Conservation (phyloP, 2,797 vertebrate genomes). For the Karalla daura region DNA sequence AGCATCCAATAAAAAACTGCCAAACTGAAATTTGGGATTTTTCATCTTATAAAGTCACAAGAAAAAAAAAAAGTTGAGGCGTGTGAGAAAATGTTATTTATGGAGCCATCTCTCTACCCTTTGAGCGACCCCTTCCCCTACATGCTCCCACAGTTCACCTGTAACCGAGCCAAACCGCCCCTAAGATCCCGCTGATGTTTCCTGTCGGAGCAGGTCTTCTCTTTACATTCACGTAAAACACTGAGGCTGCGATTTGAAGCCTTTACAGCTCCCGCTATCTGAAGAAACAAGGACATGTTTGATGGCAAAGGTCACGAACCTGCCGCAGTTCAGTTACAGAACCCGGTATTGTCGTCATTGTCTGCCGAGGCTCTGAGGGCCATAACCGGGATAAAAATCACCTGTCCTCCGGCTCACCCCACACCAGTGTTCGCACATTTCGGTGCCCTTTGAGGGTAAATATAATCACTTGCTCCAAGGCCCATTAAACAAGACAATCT, state of each 20-base stretch:
- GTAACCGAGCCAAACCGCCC: slow-evolving; percentile 34
- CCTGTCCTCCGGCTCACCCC: background rate
- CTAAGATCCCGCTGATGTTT: slow-evolving; percentile 1
- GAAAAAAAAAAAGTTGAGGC: slow-evolving; percentile 23
- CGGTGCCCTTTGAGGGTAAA: background rate
- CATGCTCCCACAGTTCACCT: slow-evolving; percentile 49
- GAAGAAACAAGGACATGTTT: background rate
- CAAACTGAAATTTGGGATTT: slow-evolving; percentile 47
- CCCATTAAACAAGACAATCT: no score
- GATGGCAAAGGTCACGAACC: slow-evolving; percentile 12
- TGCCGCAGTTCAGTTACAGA: background rate
- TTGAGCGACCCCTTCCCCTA: slow-evolving; percentile 61
- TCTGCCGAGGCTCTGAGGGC: background rate
- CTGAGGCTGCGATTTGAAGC: background rate
- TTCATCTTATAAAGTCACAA: slow-evolving; percentile 18
- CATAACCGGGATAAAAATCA: background rate
- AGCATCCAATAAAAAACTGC: slow-evolving; percentile 41
- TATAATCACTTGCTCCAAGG: no score
- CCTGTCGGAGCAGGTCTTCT: background rate
- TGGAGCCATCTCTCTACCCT: slow-evolving; percentile 69
- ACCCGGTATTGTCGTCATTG: background rate
- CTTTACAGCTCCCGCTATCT: background rate
- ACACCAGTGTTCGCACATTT: background rate
- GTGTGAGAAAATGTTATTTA: slow-evolving; percentile 32
- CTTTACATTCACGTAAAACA: background rate